Evolutionary conservation across 2,888 invertebrate genomes (phyloP).

Genomic region (Deilephila porcellus): DNA sequence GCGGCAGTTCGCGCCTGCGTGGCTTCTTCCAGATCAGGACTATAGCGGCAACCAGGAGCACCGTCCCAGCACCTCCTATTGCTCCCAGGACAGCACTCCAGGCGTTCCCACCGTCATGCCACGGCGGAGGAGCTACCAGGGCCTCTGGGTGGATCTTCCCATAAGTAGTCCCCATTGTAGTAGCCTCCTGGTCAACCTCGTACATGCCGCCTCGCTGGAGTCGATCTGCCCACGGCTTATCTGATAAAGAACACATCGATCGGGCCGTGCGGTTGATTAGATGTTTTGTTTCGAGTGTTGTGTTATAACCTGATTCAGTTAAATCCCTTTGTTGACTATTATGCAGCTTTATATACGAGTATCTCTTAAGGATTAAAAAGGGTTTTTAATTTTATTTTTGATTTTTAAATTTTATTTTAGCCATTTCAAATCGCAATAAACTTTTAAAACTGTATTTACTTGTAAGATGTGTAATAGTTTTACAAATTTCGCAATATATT

Average conservation of each 20-base stretch:
- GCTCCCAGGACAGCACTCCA: constrained; percentile 77
- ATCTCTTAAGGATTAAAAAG: too few species aligned
- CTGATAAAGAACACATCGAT: constrained; percentile 81
- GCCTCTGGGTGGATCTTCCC: constrained; percentile 53
- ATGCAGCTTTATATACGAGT: background rate
- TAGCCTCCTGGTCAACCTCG: constrained; percentile 47
- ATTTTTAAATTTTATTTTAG: too few species aligned
- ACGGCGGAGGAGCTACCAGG: constrained; percentile 44
- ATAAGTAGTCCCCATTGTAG: constrained; percentile 41
- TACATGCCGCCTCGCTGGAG: constrained; percentile 59
- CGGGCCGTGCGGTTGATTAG: constrained; percentile 47
- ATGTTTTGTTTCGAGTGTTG: constrained; percentile 37
- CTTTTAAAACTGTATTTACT: too few species aligned
- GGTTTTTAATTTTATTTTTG: too few species aligned
- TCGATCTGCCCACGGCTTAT: constrained; percentile 75
- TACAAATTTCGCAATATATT: background rate
- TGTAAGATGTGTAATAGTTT: too few species aligned
- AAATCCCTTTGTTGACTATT: background rate
- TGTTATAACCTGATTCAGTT: constrained; percentile 13
- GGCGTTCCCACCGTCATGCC: constrained; percentile 56
- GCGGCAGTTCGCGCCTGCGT: constrained; percentile 58
- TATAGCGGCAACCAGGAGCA: constrained; percentile 67
- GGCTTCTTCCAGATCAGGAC: constrained; percentile 69
- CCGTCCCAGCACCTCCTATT: constrained; percentile 69
- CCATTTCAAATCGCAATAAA: too few species aligned